A percentile compares a stretch with the other conserved stretches of the same genome.
These are phyloP conservation scores for Hylomyscus alleni DNA, from an alignment of 2,797 vertebrate species.

Conservation along the genomic window DNA sequence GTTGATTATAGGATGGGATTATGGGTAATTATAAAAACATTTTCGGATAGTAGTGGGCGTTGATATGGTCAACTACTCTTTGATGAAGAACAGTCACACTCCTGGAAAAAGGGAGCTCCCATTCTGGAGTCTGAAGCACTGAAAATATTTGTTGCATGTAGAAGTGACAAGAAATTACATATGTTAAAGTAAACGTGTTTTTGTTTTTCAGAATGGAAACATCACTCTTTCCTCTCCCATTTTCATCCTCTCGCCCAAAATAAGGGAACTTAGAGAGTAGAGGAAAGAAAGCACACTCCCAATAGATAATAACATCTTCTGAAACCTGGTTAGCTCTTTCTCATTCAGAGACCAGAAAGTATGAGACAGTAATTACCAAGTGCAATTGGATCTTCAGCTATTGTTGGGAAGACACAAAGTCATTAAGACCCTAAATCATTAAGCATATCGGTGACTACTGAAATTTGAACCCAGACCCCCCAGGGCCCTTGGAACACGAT, in stretches of 20 bases:
- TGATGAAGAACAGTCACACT: slow-evolving; percentile 41
- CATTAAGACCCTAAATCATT: slow-evolving; percentile 28
- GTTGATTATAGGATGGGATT: background rate
- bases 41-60: slow-evolving; percentile 7
- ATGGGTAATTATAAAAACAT: slow-evolving; percentile 6
- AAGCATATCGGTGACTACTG: background rate
- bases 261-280: slow-evolving; percentile 11
- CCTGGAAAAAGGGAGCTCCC: background rate
- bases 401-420: slow-evolving; percentile 37
- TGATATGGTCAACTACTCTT: slow-evolving; percentile 33
- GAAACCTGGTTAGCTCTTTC: slow-evolving; percentile 54
- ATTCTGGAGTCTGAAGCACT: background rate
- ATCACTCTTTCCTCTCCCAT: background rate
- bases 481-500: background rate
- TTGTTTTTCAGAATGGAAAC: background rate
- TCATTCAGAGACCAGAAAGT: slow-evolving; percentile 62
- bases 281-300: slow-evolving; percentile 43
- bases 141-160: background rate
- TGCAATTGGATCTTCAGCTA: slow-evolving; percentile 1
- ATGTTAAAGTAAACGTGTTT: background rate
- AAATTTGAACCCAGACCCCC: slow-evolving; percentile 65
- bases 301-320: slow-evolving; percentile 1
- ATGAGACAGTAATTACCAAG: slow-evolving; percentile 32
- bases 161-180: slow-evolving; percentile 23
- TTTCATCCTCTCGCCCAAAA: background rate